Conservation (phyloP, 2,113 vertebrate genomes). For the Papio anubis region DNA sequence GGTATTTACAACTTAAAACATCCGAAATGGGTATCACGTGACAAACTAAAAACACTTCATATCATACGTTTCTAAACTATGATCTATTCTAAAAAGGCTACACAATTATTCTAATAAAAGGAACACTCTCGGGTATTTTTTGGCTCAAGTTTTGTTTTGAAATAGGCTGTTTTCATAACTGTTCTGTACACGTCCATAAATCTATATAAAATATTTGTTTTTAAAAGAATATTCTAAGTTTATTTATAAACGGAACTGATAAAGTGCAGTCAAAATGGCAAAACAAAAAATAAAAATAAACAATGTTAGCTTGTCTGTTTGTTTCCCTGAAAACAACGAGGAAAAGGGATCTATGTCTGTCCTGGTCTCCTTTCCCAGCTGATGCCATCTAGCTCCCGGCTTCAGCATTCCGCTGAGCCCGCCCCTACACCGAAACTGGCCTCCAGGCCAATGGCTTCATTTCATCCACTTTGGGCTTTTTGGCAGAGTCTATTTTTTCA, state of each 20-base stretch:
- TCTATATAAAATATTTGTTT: neutral
- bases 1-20: neutral
- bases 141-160: neutral
- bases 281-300: constrained; percentile 28
- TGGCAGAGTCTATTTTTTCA: neutral
- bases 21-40: neutral
- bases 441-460: neutral
- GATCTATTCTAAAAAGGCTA: constrained; percentile 1
- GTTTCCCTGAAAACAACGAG: neutral
- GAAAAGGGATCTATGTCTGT: neutral
- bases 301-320: neutral
- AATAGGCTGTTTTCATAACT: neutral
- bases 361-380: neutral
- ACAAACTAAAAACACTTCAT: neutral
- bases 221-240: constrained; percentile 1
- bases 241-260: neutral
- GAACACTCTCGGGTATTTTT: constrained; percentile 14
- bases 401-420: neutral
- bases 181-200: neutral
- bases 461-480: neutral
- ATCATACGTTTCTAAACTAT: constrained; percentile 29
- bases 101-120: constrained; percentile 1
- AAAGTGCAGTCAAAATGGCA: neutral
- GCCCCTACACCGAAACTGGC: neutral
- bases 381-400: neutral